Evolutionary conservation across 2,797 vertebrate species (phyloP).

Genomic region (Rhinichthys osculus): DNA sequence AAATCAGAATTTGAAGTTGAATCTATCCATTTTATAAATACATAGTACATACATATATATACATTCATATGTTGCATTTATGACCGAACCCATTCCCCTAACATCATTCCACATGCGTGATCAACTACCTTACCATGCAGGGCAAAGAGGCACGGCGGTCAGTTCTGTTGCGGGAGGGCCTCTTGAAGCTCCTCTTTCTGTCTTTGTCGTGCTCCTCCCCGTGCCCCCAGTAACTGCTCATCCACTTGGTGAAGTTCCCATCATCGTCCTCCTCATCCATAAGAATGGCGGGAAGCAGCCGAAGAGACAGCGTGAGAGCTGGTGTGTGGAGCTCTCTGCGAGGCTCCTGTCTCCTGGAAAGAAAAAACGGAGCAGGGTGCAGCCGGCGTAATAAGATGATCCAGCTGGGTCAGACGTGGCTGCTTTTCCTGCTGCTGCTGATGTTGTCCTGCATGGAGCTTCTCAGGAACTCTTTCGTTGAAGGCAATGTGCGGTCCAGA

Average conservation of each 20-base stretch:
- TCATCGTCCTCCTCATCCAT: conserved; percentile 94
- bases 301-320: conserved; percentile 75
- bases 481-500: neutral
- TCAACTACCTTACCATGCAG: conserved; percentile 81
- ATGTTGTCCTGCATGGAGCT: conserved; percentile 61
- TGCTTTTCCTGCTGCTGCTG: conserved; percentile 1
- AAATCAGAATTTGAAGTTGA: neutral
- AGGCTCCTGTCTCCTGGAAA: conserved; percentile 48
- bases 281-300: conserved; percentile 73
- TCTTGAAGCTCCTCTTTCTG: conserved; percentile 79
- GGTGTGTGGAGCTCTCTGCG: conserved; percentile 60
- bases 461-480: neutral
- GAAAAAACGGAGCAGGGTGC: conserved; percentile 42
- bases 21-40: neutral
- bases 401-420: conserved; percentile 26
- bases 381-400: conserved; percentile 7
- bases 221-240: conserved; percentile 98
- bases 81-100: neutral
- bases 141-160: conserved; percentile 88
- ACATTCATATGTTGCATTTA: neutral
- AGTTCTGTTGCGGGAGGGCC: conserved; percentile 61
- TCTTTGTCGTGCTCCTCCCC: conserved; percentile 79
- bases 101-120: neutral
- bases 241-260: conserved; percentile 95
- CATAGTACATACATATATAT: no score